Evolutionary conservation across 1,140 invertebrate genomes (phyloP).

Genomic region (Sinonovacula constricta): DNA sequence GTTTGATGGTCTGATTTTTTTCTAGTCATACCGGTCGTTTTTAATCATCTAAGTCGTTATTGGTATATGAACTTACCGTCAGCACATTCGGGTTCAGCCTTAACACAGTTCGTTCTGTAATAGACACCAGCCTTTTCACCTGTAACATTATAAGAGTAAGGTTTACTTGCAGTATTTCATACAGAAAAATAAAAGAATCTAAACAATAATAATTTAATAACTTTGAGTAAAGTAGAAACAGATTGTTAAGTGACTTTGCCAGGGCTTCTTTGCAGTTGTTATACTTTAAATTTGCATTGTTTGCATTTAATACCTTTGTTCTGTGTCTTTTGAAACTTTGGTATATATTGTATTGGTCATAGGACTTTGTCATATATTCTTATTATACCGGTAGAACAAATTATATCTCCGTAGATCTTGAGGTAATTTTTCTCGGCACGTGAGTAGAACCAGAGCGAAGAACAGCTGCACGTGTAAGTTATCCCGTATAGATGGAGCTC

Average conservation of each 20-base stretch:
- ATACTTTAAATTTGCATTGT: too few species aligned
- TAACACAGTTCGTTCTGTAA: conserved; percentile 25
- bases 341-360: neutral
- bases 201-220: neutral
- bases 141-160: conserved; percentile 13
- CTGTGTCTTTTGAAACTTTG: too few species aligned
- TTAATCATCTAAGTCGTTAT: neutral
- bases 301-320: too few species aligned
- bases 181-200: too few species aligned
- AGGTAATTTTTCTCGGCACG: conserved; percentile 3
- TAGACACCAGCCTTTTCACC: conserved; percentile 20
- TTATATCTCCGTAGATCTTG: conserved; percentile 34
- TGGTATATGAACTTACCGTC: conserved; percentile 23
- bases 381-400: conserved; percentile 7
- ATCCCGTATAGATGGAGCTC: conserved; percentile 31
- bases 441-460: conserved; percentile 18
- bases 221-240: neutral
- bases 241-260: neutral
- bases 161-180: too few species aligned
- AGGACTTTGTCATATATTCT: neutral
- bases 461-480: conserved; percentile 10
- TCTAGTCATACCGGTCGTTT: neutral
- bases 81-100: neutral
- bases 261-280: neutral
- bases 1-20: neutral